Evolutionary conservation across 2,888 invertebrate species (phyloP), one percentile per base, ranked within the genome.

Genomic region (Amblyjoppa proteus): DNA sequence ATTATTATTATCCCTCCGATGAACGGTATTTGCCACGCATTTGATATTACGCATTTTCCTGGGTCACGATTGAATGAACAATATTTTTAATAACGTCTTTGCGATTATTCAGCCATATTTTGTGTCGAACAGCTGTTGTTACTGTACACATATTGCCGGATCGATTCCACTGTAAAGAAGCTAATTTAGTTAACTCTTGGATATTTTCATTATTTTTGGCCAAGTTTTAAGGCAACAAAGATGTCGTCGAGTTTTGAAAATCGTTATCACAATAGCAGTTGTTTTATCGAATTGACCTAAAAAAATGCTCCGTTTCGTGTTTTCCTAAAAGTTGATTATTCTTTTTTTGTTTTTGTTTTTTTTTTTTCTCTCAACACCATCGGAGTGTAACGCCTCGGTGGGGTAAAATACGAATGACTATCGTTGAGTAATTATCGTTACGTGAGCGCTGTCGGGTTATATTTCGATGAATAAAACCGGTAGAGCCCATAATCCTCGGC

Each of bases 401-500:
- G 28, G 5, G 28, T 34, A 13, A n/a, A 64, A 34, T 64, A 16
- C 16, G 70, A 53, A 66, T 53, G 66, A 73, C 66, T 6, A 64
- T 64, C 80, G 80, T 34, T 34, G 64, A 64, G 64, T 31, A 64
- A 64, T 64, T 64, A 34, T 64, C 34, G 16, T 49, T 16, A 13
- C n/a, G 64, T 16, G 16, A 64, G 64, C 16, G 34, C 64, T 31
- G 56, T 80, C 45, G 31, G 45, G 66, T 80, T 73, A 73, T 73
- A 56, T 53, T 80, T 73, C 73, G 80, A 73, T 80, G 53, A 66
- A 73, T 68, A 73, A 79, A 77, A 66, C 38, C 45, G 25, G 73
- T 41, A 41, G 61, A 34, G 20, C n/a, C 28, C 28, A 53, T 53
- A 64, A 51, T 31, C 20, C 16, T 34, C 41, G 51, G 13, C 41